These are phyloP conservation scores for Lithophane semibrunnea DNA, from an alignment of 2,888 invertebrate species.

Conservation along the genomic window DNA sequence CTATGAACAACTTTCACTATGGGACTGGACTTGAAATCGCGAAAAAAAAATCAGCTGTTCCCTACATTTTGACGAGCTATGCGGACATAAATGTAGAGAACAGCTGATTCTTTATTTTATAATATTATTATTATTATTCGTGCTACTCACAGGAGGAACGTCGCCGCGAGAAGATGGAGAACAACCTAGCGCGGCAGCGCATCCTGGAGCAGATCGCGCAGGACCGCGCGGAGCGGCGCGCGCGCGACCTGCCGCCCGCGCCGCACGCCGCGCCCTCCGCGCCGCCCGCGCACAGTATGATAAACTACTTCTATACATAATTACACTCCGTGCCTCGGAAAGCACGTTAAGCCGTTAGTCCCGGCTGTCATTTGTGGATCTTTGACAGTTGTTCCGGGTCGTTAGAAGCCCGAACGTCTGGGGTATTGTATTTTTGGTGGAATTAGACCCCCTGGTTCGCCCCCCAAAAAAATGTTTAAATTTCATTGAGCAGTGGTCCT, in stretches of 20 bases:
- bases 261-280: constrained; percentile 40
- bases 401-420: too few relatives aligned
- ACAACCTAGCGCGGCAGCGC: constrained; percentile 93
- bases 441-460: background rate
- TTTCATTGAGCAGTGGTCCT: constrained; percentile 19
- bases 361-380: too few relatives aligned
- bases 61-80: too few relatives aligned
- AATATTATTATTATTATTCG: too few relatives aligned
- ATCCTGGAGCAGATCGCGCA: constrained; percentile 96
- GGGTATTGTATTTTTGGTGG: background rate
- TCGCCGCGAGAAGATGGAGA: constrained; percentile 94
- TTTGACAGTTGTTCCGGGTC: too few relatives aligned
- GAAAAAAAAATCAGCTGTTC: too few relatives aligned
- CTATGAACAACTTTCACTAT: too few relatives aligned
- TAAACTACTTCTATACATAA: background rate
- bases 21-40: too few relatives aligned
- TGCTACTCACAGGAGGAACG: constrained; percentile 90
- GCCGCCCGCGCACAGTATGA: constrained; percentile 45
- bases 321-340: too few relatives aligned
- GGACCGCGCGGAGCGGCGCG: constrained; percentile 93
- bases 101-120: too few relatives aligned
- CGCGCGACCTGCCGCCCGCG: constrained; percentile 72
- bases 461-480: background rate
- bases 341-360: too few relatives aligned
- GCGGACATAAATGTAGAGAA: too few relatives aligned